phyloP scores from a whole-genome alignment of 64 coral and sea anemone species.

The Montipora capricornis region DNA sequence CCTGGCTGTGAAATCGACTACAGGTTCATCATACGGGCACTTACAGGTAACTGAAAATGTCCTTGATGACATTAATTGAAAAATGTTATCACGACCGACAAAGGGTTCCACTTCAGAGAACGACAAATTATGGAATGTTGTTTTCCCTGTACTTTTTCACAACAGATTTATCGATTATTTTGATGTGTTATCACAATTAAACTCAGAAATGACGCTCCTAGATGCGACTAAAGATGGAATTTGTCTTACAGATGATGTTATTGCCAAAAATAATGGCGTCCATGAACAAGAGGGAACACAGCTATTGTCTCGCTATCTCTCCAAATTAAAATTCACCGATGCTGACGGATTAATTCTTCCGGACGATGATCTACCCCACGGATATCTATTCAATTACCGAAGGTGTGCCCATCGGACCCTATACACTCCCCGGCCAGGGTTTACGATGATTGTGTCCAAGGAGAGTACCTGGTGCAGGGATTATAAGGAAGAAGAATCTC shows the following conservation, averaged over 20 bases:
- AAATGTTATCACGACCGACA: too few species aligned
- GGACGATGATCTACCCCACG: background rate
- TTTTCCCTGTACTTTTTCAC: too few species aligned
- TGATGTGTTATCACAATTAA: too few species aligned
- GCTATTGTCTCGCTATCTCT: conserved; percentile 18
- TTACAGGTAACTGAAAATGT: background rate
- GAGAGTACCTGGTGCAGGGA: conserved; percentile 8
- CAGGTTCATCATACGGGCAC: conserved; percentile 1
- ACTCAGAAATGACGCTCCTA: too few species aligned
- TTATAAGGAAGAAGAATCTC: background rate
- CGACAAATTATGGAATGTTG: too few species aligned
- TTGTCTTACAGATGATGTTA: background rate
- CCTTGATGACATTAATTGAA: too few species aligned
- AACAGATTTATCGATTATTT: too few species aligned
- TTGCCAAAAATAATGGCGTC: background rate
- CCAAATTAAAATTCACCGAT: conserved; percentile 28
- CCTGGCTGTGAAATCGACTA: conserved; percentile 20
- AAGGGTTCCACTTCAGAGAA: too few species aligned
- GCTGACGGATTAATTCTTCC: conserved; percentile 11
- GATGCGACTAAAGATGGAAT: background rate
- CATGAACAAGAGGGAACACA: conserved; percentile 18
- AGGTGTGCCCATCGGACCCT: conserved; percentile 5
- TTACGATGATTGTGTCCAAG: conserved; percentile 16
- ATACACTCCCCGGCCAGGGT: conserved; percentile 8
- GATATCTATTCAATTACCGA: background rate